Evolutionary conservation across 2,113 vertebrate species (phyloP).

Genomic region (Chaetodon auriga): DNA sequence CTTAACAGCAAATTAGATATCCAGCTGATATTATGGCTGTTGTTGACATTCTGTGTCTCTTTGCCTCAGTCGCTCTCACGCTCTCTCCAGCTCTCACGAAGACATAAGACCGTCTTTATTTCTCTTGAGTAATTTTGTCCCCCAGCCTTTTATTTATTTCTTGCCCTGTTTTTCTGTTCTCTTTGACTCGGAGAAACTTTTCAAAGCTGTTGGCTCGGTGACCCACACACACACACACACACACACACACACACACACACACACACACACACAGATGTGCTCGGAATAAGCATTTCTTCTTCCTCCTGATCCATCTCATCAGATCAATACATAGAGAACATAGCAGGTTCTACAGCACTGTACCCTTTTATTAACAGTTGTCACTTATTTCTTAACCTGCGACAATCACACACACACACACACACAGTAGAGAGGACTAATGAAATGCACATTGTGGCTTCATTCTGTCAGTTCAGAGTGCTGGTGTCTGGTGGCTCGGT

Average conservation of each 20-base stretch:
- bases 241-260: neutral
- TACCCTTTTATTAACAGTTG: neutral
- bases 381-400: constrained; percentile 15
- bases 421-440: neutral
- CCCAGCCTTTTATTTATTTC: constrained; percentile 9
- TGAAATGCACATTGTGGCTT: constrained; percentile 30
- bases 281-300: constrained; percentile 2
- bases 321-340: neutral
- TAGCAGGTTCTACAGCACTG: neutral
- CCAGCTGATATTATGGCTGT: constrained; percentile 41
- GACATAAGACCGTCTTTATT: constrained; percentile 33
- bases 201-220: constrained; percentile 9
- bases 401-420: neutral
- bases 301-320: neutral
- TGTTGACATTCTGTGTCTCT: constrained; percentile 22
- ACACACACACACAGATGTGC: neutral
- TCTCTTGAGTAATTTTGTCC: constrained; percentile 41
- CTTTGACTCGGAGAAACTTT: constrained; percentile 15
- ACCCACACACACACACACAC: constrained; percentile 2
- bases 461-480: constrained; percentile 27
- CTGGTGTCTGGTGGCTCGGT: neutral
- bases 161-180: neutral
- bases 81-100: constrained; percentile 5
- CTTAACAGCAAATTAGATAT: constrained; percentile 59
- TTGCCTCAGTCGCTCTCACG: constrained; percentile 9